phyloP scores from a whole-genome alignment of 2,113 vertebrate genomes.

The Australoheros scitulus region DNA sequence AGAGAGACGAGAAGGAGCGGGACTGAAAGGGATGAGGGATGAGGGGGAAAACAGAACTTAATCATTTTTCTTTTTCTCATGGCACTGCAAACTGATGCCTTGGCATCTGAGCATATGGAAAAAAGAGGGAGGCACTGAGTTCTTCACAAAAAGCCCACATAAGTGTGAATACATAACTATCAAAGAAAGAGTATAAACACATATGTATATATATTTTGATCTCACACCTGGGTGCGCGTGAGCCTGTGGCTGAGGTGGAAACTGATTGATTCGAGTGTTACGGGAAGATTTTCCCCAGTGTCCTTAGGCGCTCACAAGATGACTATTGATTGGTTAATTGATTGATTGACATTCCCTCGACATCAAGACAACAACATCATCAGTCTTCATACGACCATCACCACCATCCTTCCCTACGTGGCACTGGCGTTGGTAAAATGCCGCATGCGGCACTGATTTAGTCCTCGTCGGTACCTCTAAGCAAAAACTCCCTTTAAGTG shows the following conservation, averaged over 20 bases:
- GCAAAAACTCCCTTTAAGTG: neutral
- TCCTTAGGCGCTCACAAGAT: slow-evolving; percentile 69
- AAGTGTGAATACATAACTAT: slow-evolving; percentile 25
- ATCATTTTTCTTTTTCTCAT: slow-evolving; percentile 61
- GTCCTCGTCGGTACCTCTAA: neutral
- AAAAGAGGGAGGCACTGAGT: slow-evolving; percentile 8
- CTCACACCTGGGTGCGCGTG: slow-evolving; percentile 1
- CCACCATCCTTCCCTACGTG: neutral
- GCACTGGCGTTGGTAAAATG: neutral
- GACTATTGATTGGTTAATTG: slow-evolving; percentile 80
- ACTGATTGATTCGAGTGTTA: slow-evolving; percentile 74
- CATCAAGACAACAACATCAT: slow-evolving; percentile 73
- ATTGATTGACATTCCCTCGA: slow-evolving; percentile 75
- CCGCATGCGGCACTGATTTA: neutral
- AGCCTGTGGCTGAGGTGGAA: slow-evolving; percentile 45
- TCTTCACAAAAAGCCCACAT: slow-evolving; percentile 29
- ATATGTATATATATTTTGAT: neutral
- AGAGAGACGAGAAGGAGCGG: neutral
- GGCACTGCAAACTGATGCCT: slow-evolving; percentile 48
- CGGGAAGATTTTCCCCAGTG: slow-evolving; percentile 60
- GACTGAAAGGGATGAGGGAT: slow-evolving; percentile 39
- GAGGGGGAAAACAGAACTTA: slow-evolving; percentile 55
- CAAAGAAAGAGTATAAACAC: neutral
- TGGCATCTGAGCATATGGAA: slow-evolving; percentile 23
- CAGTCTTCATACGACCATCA: slow-evolving; percentile 50